Evolutionary conservation across 2,888 invertebrate species (phyloP), one percentile per base, ranked within the genome.

Genomic region (Epistrophe eligans): DNA sequence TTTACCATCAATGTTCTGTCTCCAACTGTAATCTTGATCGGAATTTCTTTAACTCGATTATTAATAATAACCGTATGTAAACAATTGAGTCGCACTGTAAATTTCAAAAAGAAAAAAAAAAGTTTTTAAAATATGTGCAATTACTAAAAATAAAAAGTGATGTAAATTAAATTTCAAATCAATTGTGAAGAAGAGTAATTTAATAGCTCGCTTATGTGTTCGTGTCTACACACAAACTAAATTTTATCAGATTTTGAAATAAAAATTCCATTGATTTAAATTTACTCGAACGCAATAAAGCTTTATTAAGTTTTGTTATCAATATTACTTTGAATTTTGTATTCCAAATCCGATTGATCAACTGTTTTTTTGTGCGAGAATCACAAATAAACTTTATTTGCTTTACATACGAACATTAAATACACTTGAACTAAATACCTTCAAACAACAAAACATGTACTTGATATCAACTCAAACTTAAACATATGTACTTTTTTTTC

Each of bases 231-330:
- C 11, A 58, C 10, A 35, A 58, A 17, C 7, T 38, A 19, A 11
- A 58, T 58, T 19, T 58, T 17, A 35, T 58, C 35, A 58, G 11
- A 38, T 38, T 38, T 38, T 58, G 11, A 38, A 58, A 35, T n/a
- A n/a, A n/a, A 10, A 57, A 57, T 57, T 57, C 32, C 15, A 38
- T 43, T 15, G 35, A 35, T 35, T 35, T 35, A 1, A 35, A 35
- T 9, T 35, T 35, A 35, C 8, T 35, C 35, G 24, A 35, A 35
- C 1, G 6, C 32, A 35, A 35, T 35, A 35, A 35, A 35, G 35
- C 15, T 15, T 15, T 15, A 1, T 43, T 2, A 4, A 5, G 15
- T 43, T 43, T 40, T 4, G 40, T 40, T 13, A 38, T 38, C 2
- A 38, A 38, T 38, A 38, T 38, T 11, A 11, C 10, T 38, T 38